Conservation (phyloP, 2,797 vertebrate genomes). For the Halcyon leucocephala region DNA sequence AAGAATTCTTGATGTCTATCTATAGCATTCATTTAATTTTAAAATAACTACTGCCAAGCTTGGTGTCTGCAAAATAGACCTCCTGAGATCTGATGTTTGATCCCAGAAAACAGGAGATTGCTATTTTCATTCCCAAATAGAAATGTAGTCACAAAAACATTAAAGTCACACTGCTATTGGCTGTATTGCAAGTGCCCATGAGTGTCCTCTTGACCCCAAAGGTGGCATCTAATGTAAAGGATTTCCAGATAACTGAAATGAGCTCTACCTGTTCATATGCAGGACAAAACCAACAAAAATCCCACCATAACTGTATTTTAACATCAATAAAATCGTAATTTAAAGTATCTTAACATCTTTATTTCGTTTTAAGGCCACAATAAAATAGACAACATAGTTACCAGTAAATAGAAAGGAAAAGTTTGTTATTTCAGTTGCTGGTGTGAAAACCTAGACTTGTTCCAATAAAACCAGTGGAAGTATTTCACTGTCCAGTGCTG, state of each 20-base stretch:
- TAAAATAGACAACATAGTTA: neutral
- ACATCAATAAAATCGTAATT: neutral
- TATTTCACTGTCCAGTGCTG: neutral
- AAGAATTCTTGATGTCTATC: neutral
- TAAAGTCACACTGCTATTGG: neutral
- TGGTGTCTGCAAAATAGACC: neutral
- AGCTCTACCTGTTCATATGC: neutral
- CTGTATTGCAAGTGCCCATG: neutral
- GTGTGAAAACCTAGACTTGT: neutral
- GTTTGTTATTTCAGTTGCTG: neutral
- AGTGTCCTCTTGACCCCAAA: neutral
- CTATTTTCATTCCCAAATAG: conserved; percentile 12
- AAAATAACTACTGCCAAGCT: neutral
- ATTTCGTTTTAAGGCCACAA: neutral
- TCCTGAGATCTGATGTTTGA: neutral
- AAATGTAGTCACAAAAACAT: conserved; percentile 29
- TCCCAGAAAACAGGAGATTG: neutral
- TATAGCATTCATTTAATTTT: neutral
- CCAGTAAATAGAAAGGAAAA: neutral
- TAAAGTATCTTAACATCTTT: neutral
- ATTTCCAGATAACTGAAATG: neutral
- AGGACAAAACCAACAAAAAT: neutral
- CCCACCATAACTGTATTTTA: neutral
- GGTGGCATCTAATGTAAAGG: neutral
- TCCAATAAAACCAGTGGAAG: neutral